These are phyloP conservation scores for Pseudorhiza aurosa DNA, from an alignment of 30 jellyfish, hydroid and myxozoan genomes.

Conservation along the genomic window DNA sequence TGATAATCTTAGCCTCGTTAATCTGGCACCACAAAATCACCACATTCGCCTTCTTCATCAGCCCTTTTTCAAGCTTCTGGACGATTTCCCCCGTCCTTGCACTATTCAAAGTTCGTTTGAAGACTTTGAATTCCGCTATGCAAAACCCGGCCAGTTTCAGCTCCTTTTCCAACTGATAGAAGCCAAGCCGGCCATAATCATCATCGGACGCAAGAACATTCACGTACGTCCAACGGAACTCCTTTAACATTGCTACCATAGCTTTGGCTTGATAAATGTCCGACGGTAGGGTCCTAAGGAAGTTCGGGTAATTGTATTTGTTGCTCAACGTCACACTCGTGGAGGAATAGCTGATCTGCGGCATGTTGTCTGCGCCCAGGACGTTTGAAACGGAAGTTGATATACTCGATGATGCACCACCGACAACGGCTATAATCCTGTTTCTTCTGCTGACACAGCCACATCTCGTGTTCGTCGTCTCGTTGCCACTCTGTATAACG, in stretches of 20 bases:
- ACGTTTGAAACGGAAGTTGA: conserved; percentile 77
- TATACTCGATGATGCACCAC: conserved; percentile 72
- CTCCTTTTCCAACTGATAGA: conserved; percentile 57
- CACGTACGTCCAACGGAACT: conserved; percentile 77
- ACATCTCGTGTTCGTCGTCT: conserved; percentile 4
- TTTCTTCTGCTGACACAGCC: conserved; percentile 27
- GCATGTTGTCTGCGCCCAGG: conserved; percentile 69
- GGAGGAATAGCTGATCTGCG: conserved; percentile 86
- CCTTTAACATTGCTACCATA: conserved; percentile 53
- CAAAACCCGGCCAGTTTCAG: conserved; percentile 55
- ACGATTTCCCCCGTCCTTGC: conserved; percentile 43
- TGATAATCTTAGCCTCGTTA: conserved; percentile 60
- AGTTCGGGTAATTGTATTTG: conserved; percentile 54
- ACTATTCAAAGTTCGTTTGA: conserved; percentile 31
- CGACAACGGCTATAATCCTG: conserved; percentile 66
- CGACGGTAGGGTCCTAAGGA: conserved; percentile 83
- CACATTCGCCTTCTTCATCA: conserved; percentile 51
- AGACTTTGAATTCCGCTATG: conserved; percentile 69
- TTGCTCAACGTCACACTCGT: conserved; percentile 63
- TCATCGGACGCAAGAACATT: conserved; percentile 84
- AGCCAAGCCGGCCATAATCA: conserved; percentile 88
- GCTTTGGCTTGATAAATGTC: conserved; percentile 83
- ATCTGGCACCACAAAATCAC: conserved; percentile 83
- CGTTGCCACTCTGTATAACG: not conserved
- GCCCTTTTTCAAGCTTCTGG: conserved; percentile 2